Conservation (phyloP, 2,888 invertebrate species). For the Drosophila nr. perissopoda region DNA sequence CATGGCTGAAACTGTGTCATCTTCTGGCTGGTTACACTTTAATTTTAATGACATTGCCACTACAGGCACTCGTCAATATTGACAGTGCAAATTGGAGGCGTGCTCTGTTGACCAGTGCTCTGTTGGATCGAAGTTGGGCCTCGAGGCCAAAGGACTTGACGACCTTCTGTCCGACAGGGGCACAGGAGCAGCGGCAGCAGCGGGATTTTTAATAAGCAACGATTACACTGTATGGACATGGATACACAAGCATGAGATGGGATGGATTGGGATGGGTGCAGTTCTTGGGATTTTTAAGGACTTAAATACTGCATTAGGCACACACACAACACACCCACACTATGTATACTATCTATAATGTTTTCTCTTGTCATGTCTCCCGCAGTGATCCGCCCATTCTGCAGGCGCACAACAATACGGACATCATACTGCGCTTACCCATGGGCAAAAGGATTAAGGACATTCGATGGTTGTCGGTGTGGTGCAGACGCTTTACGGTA, state of each 20-base stretch:
- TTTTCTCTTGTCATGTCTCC: constrained; percentile 65
- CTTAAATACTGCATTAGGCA: constrained; percentile 34
- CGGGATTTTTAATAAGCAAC: constrained; percentile 39
- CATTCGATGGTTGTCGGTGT: constrained; percentile 96
- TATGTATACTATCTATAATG: constrained; percentile 20
- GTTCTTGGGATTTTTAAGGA: constrained; percentile 32
- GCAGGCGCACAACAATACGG: constrained; percentile 90
- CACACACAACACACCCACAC: constrained; percentile 14
- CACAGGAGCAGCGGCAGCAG: constrained; percentile 2
- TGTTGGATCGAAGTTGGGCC: constrained; percentile 22
- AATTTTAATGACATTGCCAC: constrained; percentile 54
- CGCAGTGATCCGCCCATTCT: constrained; percentile 93
- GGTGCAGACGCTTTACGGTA: constrained; percentile 96
- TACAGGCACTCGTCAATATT: constrained; percentile 53
- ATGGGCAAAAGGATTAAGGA: constrained; percentile 93
- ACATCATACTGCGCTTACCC: constrained; percentile 93
- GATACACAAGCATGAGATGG: not conserved
- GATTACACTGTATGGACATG: constrained; percentile 32
- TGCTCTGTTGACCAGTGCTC: constrained; percentile 33
- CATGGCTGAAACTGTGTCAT: constrained; percentile 51
- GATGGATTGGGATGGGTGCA: constrained; percentile 8
- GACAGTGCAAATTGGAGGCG: constrained; percentile 64
- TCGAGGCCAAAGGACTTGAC: constrained; percentile 20
- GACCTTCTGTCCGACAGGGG: constrained; percentile 11
- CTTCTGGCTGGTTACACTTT: constrained; percentile 54